Evolutionary conservation across 2,888 invertebrate species (phyloP).

Genomic region (Drosophila maculinotata): DNA sequence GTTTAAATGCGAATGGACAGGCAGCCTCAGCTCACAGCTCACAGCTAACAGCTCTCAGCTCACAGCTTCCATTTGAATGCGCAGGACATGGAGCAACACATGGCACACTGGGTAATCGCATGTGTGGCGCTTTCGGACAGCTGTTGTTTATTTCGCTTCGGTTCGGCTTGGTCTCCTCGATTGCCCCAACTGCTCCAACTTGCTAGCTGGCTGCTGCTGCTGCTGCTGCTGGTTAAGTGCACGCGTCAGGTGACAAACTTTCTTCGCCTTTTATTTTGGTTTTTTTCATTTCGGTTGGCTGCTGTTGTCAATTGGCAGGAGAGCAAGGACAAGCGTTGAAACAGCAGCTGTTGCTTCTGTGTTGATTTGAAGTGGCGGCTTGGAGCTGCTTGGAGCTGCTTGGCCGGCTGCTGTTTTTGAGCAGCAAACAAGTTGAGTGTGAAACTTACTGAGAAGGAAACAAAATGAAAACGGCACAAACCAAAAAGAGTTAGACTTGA

Average conservation of each 20-base stretch:
- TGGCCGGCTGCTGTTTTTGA: conserved; percentile 26
- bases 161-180: conserved; percentile 1
- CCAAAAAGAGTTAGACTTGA: conserved; percentile 3
- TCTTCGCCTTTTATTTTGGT: conserved; percentile 14
- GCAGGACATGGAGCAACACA: conserved; percentile 64
- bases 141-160: conserved; percentile 51
- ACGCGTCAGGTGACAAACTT: conserved; percentile 78
- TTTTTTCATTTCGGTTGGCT: conserved; percentile 8
- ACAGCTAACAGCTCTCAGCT: conserved; percentile 25
- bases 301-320: conserved; percentile 35
- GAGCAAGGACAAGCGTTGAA: conserved; percentile 38
- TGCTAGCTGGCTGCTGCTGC: too few species aligned
- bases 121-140: conserved; percentile 41
- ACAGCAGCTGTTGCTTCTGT: conserved; percentile 60
- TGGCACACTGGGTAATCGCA: conserved; percentile 61
- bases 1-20: conserved; percentile 65
- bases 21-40: conserved; percentile 23
- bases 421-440: conserved; percentile 64
- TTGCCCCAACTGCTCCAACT: conserved; percentile 30
- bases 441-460: conserved; percentile 52
- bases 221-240: conserved; percentile 62
- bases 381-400: conserved; percentile 11
- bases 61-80: conserved; percentile 80
- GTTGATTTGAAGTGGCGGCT: conserved; percentile 55
- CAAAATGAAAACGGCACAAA: conserved; percentile 15